These are phyloP conservation scores for Centropristis striata DNA, from an alignment of 2,113 vertebrate species.

Conservation along the genomic window DNA sequence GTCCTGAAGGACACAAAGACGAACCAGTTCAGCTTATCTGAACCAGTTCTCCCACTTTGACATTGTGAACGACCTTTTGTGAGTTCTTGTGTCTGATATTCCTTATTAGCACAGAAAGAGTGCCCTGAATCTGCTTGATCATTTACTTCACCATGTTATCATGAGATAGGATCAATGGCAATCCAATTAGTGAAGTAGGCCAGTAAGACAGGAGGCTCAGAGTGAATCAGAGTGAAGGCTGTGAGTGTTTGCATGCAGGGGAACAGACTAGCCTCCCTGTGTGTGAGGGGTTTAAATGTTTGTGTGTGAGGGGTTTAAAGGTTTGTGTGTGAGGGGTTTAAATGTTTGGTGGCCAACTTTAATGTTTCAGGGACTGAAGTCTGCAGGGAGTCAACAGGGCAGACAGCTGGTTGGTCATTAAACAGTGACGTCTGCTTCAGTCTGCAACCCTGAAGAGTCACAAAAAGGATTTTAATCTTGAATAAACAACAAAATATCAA, in stretches of 20 bases:
- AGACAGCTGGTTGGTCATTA: constrained; percentile 19
- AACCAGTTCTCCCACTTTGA: constrained; percentile 24
- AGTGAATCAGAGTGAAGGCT: constrained; percentile 22
- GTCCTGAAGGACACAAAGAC: constrained; percentile 30
- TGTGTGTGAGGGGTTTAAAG: background rate
- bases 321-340: no score
- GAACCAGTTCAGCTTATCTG: background rate
- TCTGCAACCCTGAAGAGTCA: background rate
- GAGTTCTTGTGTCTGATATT: constrained; percentile 28
- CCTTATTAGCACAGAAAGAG: constrained; percentile 20
- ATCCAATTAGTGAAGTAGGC: constrained; percentile 77
- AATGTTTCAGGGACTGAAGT: constrained; percentile 12
- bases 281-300: constrained; percentile 18
- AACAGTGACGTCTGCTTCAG: constrained; percentile 18
- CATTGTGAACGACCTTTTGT: constrained; percentile 68
- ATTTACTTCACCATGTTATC: constrained; percentile 41
- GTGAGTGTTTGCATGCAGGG: constrained; percentile 9
- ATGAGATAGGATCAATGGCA: constrained; percentile 56
- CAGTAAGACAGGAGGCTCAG: constrained; percentile 50
- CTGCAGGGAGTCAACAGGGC: constrained; percentile 15
- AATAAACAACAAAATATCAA: background rate
- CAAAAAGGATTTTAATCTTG: background rate
- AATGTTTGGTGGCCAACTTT: constrained; percentile 6
- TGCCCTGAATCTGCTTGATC: constrained; percentile 30
- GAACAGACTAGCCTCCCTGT: background rate